phyloP scores from a whole-genome alignment of 2,797 vertebrate species.

The Chelonia mydas region DNA sequence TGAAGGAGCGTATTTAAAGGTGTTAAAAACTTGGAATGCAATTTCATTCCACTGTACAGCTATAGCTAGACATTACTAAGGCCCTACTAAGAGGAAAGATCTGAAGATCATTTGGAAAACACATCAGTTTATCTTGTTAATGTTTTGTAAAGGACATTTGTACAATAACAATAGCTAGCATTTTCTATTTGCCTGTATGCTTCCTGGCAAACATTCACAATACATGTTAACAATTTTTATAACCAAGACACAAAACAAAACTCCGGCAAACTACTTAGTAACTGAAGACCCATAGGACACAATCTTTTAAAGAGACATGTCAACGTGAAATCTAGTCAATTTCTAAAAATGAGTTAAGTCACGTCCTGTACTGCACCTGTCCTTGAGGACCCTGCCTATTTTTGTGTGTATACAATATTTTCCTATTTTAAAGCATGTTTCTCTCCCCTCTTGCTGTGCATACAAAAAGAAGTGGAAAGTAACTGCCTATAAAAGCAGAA shows the following conservation, averaged over 20 bases:
- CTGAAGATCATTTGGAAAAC: slow-evolving; percentile 74
- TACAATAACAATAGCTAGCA: slow-evolving; percentile 74
- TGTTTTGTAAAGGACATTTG: slow-evolving; percentile 77
- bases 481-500: neutral
- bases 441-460: neutral
- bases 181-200: slow-evolving; percentile 76
- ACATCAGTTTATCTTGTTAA: slow-evolving; percentile 60
- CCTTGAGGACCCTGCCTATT: slow-evolving; percentile 39
- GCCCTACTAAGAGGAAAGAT: slow-evolving; percentile 61
- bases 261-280: slow-evolving; percentile 61
- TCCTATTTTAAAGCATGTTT: neutral
- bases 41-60: slow-evolving; percentile 45
- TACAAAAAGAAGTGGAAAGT: neutral
- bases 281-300: slow-evolving; percentile 53
- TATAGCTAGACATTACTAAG: slow-evolving; percentile 31
- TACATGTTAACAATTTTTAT: slow-evolving; percentile 72
- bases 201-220: slow-evolving; percentile 71
- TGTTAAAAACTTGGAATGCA: slow-evolving; percentile 24
- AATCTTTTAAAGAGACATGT: slow-evolving; percentile 29
- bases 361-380: slow-evolving; percentile 39
- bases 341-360: neutral
- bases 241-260: slow-evolving; percentile 74
- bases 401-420: slow-evolving; percentile 36
- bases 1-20: slow-evolving; percentile 14
- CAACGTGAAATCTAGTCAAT: fast-evolving